Conservation (phyloP, 2,797 vertebrate species). For the Trachurus trachurus region DNA sequence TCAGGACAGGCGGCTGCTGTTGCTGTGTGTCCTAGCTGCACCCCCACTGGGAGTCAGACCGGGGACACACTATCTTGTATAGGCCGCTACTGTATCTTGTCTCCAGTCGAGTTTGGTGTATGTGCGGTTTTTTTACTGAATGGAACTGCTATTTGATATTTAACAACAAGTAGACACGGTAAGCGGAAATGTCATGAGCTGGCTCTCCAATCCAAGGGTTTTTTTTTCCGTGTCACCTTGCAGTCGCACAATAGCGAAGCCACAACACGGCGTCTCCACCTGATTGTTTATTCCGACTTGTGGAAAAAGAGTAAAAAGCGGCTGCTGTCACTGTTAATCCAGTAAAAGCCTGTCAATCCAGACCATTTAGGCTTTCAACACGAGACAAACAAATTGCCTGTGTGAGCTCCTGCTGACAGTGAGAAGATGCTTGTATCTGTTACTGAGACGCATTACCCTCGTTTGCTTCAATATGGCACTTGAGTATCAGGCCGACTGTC, state of each 20-base stretch:
- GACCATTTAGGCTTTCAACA: slow-evolving; percentile 57
- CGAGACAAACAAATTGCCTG: slow-evolving; percentile 58
- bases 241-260: slow-evolving; percentile 3
- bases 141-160: background rate
- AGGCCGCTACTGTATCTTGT: background rate
- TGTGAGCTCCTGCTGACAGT: slow-evolving; percentile 53
- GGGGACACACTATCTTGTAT: background rate
- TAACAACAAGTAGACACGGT: slow-evolving; percentile 10
- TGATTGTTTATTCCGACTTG: slow-evolving; percentile 54
- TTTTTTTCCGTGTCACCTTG: background rate
- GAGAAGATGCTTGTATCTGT: slow-evolving; percentile 39
- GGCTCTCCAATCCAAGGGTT: background rate
- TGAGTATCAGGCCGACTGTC: slow-evolving; percentile 37
- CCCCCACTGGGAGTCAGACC: slow-evolving; percentile 4
- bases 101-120: background rate
- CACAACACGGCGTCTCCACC: slow-evolving; percentile 3
- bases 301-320: slow-evolving; percentile 52
- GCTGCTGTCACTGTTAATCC: slow-evolving; percentile 67
- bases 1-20: slow-evolving; percentile 1
- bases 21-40: background rate
- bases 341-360: slow-evolving; percentile 53
- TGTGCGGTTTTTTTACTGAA: background rate
- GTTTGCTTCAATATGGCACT: slow-evolving; percentile 52
- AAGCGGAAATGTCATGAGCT: background rate
- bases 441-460: slow-evolving; percentile 42